Evolutionary conservation across 2,888 invertebrate species (phyloP), one percentile per base, ranked within the genome.

Genomic region (Hemaris fuciformis): DNA sequence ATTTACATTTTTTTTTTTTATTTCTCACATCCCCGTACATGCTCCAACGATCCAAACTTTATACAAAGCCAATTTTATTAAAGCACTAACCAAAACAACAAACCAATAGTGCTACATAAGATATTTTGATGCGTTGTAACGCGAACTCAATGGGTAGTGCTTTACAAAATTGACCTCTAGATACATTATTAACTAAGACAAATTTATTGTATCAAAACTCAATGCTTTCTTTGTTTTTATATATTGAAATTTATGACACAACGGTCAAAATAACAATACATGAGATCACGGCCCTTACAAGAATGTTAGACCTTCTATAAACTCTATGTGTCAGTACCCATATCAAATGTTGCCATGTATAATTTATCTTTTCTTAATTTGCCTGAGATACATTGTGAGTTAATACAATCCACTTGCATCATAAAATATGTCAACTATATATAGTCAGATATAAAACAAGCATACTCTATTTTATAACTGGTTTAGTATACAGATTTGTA

Each of bases 401-500:
- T 31, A 31, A 53, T 53, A 53, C 53, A 53, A 53, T 31, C 10
- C 27, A 53, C 2, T 53, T 53, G 27, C 10, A 27, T 20, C 10
- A 53, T 10, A 53, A 53, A 31, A 53, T 53, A 18, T 20, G 43
- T 43, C 20, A 43, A 20, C 10, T 22, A 31, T 31, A 53, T 53
- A n/a, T n/a, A 27, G 4, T 48, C 15, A 53, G 48, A 53, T 53
- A 31, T 53, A 31, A 31, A 31, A 53, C 53, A 53, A 53, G 53
- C 53, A 53, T 53, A 31, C 20, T 53, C 27, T 53, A 53, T 27
- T 53, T 53, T 53, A 53, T 7, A 38, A 48, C 48, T 27, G 53
- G 27, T 25, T 48, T 27, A 48, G 46, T 25, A 23, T 31, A 31
- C 18, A 15, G 27, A 53, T 53, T 31, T 53, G 53, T 31, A 53